These are phyloP conservation scores for Erpetoichthys calabaricus DNA, from an alignment of 2,797 vertebrate genomes.

Conservation along the genomic window DNA sequence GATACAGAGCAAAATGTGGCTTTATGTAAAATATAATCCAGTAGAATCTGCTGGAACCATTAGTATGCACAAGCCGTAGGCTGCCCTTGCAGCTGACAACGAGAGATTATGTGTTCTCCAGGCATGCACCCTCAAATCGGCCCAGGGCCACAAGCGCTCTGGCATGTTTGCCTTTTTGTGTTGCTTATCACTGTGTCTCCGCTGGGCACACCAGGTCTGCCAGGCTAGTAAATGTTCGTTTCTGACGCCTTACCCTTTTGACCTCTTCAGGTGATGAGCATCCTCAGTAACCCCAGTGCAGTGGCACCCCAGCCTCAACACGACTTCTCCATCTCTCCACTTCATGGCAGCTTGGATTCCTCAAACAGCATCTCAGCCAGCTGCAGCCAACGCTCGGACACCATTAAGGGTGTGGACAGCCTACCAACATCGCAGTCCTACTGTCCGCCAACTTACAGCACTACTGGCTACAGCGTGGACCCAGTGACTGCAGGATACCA, in stretches of 20 bases:
- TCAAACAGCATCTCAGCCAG: constrained; percentile 87
- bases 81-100: constrained; percentile 44
- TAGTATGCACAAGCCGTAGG: constrained; percentile 57
- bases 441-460: constrained; percentile 91
- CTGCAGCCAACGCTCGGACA: constrained; percentile 89
- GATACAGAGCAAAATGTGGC: too few species aligned
- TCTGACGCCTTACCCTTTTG: neutral
- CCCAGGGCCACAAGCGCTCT: constrained; percentile 37
- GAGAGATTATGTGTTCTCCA: constrained; percentile 56
- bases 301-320: constrained; percentile 81
- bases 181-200: constrained; percentile 29
- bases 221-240: constrained; percentile 15
- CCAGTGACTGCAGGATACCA: constrained; percentile 89
- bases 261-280: constrained; percentile 80
- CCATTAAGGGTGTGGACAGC: constrained; percentile 90
- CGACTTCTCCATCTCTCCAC: constrained; percentile 93
- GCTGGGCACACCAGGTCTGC: constrained; percentile 26
- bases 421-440: constrained; percentile 89
- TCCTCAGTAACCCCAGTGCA: constrained; percentile 78
- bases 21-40: too few species aligned
- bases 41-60: constrained; percentile 20
- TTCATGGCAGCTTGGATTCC: constrained; percentile 78
- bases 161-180: constrained; percentile 32
- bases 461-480: constrained; percentile 92
- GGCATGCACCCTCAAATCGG: constrained; percentile 56